Conservation (phyloP, 1,140 invertebrate genomes). For the Megathymus violae region DNA sequence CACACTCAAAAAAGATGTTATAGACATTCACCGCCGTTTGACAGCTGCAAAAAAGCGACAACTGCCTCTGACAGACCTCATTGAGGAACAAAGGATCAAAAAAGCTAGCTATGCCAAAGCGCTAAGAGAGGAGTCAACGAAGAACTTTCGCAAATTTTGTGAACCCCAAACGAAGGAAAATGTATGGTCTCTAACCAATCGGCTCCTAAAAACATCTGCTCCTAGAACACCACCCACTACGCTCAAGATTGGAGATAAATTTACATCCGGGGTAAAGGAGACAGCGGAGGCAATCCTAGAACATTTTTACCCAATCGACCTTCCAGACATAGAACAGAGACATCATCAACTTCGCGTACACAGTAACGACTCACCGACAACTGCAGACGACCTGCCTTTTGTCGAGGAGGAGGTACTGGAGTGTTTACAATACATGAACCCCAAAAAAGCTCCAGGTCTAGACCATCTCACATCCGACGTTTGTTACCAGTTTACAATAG, state of each 20-base stretch:
- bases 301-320: not conserved
- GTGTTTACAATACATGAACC: not conserved
- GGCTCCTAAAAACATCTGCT: slow-evolving; percentile 10
- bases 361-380: not conserved
- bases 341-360: too few species aligned
- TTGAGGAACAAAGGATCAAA: not conserved
- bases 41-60: not conserved
- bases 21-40: not conserved
- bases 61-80: not conserved
- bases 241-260: not conserved
- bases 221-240: slow-evolving; percentile 5
- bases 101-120: not conserved
- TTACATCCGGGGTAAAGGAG: not conserved
- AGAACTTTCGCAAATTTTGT: slow-evolving; percentile 30
- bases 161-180: slow-evolving; percentile 33
- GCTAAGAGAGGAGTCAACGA: slow-evolving; percentile 2
- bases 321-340: too few species aligned
- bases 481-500: slow-evolving; percentile 16
- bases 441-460: not conserved
- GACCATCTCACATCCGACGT: slow-evolving; percentile 38
- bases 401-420: not conserved
- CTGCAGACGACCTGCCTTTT: not conserved
- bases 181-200: slow-evolving; percentile 39
- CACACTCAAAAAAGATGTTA: not conserved
- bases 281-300: not conserved